Conservation (phyloP, 2,797 vertebrate genomes). For the Enteromius treurensis region DNA sequence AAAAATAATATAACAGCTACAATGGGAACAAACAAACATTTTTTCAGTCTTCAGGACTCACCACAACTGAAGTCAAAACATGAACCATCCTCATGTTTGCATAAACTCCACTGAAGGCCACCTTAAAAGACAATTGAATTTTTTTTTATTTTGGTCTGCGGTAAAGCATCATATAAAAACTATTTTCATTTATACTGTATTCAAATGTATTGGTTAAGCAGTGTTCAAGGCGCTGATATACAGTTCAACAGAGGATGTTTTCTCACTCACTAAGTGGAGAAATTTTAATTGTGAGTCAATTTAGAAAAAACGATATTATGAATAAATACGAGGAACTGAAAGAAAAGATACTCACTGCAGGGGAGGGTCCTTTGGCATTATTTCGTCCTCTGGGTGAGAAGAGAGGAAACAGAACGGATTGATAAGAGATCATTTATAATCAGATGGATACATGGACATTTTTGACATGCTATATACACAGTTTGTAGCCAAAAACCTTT, state of each 20-base stretch:
- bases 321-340: neutral
- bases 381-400: constrained; percentile 87
- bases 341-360: constrained; percentile 81
- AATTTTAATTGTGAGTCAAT: neutral
- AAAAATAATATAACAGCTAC: neutral
- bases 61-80: constrained; percentile 97
- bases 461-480: neutral
- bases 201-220: neutral
- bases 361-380: constrained; percentile 89
- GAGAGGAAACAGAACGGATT: constrained; percentile 36
- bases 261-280: neutral
- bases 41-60: constrained; percentile 74
- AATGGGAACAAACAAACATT: neutral
- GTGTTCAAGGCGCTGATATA: neutral
- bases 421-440: constrained; percentile 36
- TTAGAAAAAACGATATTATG: neutral
- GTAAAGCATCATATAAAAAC: constrained; percentile 5
- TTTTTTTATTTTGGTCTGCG: constrained; percentile 39
- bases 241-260: neutral
- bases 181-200: neutral
- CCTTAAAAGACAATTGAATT: constrained; percentile 73
- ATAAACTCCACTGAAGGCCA: constrained; percentile 98
- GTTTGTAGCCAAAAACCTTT: neutral
- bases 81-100: constrained; percentile 99
- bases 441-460: neutral